These are phyloP conservation scores for Zelleria hepariella DNA, from an alignment of 2,888 invertebrate species.

Conservation along the genomic window DNA sequence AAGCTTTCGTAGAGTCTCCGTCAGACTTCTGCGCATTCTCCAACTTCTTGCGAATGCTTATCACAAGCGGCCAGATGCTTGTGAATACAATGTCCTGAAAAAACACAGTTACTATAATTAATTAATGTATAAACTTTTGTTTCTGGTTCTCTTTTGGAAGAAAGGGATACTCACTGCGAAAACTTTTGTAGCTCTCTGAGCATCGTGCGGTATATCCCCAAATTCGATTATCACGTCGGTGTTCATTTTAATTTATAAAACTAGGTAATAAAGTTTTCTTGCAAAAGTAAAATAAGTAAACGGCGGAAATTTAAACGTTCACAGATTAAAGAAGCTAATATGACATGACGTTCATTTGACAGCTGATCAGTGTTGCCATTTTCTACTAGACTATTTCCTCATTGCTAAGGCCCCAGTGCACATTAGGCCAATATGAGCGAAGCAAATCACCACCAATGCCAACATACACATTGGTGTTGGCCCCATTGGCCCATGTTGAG, in stretches of 20 bases:
- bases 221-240: background rate
- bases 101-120: background rate
- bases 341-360: no score
- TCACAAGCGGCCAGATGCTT: constrained; percentile 37
- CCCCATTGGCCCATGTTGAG: no score
- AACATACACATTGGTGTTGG: no score
- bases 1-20: constrained; percentile 22
- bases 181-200: constrained; percentile 33
- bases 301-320: background rate
- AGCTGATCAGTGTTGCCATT: no score
- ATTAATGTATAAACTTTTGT: no score
- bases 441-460: no score
- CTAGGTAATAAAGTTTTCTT: background rate
- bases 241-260: background rate
- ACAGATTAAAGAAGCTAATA: no score
- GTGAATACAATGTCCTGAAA: constrained; percentile 39
- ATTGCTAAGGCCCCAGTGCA: no score
- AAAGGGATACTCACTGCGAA: constrained; percentile 42
- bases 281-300: background rate
- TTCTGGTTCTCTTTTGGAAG: no score
- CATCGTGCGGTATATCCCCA: constrained; percentile 23
- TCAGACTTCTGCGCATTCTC: constrained; percentile 18
- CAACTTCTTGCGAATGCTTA: constrained; percentile 31
- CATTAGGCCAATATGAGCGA: no score
- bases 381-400: no score